Evolutionary conservation across 1,140 invertebrate species (phyloP).

Genomic region (Drosophila mojavensis): DNA sequence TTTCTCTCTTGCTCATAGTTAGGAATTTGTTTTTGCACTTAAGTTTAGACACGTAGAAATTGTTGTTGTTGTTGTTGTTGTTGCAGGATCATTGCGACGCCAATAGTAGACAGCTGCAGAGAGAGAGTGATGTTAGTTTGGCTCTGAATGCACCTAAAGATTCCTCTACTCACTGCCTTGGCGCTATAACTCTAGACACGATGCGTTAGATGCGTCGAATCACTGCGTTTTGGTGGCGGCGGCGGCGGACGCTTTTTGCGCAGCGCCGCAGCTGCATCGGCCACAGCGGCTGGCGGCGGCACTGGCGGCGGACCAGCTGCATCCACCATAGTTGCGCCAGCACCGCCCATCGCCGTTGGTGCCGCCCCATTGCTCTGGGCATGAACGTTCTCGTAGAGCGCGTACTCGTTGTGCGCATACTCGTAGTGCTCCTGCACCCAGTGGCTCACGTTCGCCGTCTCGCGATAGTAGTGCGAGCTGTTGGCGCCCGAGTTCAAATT

Average conservation of each 20-base stretch:
- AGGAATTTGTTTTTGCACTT: slow-evolving; percentile 63
- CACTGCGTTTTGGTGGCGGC: slow-evolving; percentile 91
- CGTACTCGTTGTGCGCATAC: slow-evolving; percentile 72
- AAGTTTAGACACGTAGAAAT: slow-evolving; percentile 31
- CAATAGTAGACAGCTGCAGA: no score
- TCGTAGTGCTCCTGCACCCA: slow-evolving; percentile 96
- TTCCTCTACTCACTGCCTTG: slow-evolving; percentile 5
- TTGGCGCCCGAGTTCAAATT: slow-evolving; percentile 75
- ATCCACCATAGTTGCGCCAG: background rate
- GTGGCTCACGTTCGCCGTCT: slow-evolving; percentile 93
- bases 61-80: slow-evolving; percentile 3
- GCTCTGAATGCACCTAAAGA: no score
- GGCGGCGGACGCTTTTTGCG: slow-evolving; percentile 89
- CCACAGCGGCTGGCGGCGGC: slow-evolving; percentile 45
- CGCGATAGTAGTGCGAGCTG: slow-evolving; percentile 86
- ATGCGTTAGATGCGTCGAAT: slow-evolving; percentile 89
- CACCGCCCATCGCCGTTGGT: background rate
- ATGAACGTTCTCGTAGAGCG: slow-evolving; percentile 84
- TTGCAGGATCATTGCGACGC: slow-evolving; percentile 5
- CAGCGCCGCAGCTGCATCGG: slow-evolving; percentile 42
- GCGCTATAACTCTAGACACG: slow-evolving; percentile 58
- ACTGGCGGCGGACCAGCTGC: slow-evolving; percentile 30
- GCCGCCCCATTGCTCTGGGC: slow-evolving; percentile 54
- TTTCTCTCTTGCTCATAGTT: slow-evolving; percentile 48
- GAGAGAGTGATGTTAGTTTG: background rate